A percentile compares a stretch with the other conserved stretches of the same genome.
Evolutionary conservation across 1,140 invertebrate species (phyloP).

Genomic region (Theocolax elegans): DNA sequence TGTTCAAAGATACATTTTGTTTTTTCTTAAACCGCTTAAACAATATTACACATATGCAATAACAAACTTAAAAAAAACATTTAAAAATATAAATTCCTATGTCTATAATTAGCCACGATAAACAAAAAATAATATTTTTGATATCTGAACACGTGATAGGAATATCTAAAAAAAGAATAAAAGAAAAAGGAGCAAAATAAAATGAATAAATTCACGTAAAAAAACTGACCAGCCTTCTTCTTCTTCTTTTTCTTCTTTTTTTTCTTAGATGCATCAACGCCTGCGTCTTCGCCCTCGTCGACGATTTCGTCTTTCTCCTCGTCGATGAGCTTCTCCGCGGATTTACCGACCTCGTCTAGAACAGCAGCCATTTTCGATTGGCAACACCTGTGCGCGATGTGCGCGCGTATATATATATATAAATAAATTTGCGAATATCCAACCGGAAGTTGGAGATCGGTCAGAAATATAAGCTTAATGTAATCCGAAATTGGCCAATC

Average conservation of each 20-base stretch:
- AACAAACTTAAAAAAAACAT: neutral
- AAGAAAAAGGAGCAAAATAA: neutral
- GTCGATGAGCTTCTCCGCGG: constrained; percentile 63
- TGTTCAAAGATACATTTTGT: constrained; percentile 42
- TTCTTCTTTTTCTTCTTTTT: constrained; percentile 82
- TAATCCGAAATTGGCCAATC: no score
- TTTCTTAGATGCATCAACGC: constrained; percentile 72
- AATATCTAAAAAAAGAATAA: constrained; percentile 1
- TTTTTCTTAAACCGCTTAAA: constrained; percentile 5
- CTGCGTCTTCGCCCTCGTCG: constrained; percentile 68
- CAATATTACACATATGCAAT: neutral
- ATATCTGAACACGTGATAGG: neutral
- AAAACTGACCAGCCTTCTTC: constrained; percentile 80
- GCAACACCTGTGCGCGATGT: no score
- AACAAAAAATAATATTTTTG: no score
- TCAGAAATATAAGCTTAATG: no score
- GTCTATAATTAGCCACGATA: no score
- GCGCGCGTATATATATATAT: no score
- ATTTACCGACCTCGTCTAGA: constrained; percentile 67
- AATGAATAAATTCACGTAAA: no score
- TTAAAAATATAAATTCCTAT: no score
- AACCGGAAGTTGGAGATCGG: no score
- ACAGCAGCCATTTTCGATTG: constrained; percentile 70
- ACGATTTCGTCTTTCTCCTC: constrained; percentile 66
- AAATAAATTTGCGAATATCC: no score